A percentile compares a stretch with the other conserved stretches of the same genome.
phyloP scores from a whole-genome alignment of 2,113 vertebrate species.

The Oostethus manadensis region DNA sequence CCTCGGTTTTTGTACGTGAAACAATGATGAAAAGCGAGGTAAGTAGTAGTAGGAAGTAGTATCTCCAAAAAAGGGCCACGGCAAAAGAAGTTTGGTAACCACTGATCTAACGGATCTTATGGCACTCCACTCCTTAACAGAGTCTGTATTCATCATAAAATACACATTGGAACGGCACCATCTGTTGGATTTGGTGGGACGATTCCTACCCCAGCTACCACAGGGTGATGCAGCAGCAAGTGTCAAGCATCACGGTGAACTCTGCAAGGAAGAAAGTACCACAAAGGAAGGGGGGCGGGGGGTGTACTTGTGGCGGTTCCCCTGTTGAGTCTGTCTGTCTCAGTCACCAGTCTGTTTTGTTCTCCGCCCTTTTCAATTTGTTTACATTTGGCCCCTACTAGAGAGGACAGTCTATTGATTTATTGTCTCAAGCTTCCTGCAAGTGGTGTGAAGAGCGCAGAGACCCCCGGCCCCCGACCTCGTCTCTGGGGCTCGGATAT shows the following conservation, averaged over 20 bases:
- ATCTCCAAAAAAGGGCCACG: too few relatives aligned
- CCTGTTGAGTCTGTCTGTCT: conserved; percentile 63
- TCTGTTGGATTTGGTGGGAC: neutral
- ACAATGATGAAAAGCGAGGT: too few relatives aligned
- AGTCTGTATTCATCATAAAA: too few relatives aligned
- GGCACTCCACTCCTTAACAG: too few relatives aligned
- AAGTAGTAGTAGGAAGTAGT: too few relatives aligned
- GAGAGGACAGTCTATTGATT: conserved; percentile 70
- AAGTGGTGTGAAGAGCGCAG: conserved; percentile 48
- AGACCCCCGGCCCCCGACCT: conserved; percentile 38
- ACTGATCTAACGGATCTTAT: too few relatives aligned
- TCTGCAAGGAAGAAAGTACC: conserved; percentile 37
- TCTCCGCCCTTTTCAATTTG: conserved; percentile 67
- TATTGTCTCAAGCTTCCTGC: conserved; percentile 64
- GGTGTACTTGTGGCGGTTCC: neutral
- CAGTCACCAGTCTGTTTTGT: conserved; percentile 67
- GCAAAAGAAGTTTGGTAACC: too few relatives aligned
- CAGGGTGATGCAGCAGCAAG: conserved; percentile 8
- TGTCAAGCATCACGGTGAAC: conserved; percentile 28
- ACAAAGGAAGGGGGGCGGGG: conserved; percentile 28
- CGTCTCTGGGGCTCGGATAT: conserved; percentile 29
- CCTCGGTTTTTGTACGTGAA: too few relatives aligned
- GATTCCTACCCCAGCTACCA: too few relatives aligned
- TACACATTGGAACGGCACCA: neutral
- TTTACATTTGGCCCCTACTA: conserved; percentile 70